Percentiles rank a stretch among this genome's conserved stretches.
Evolutionary conservation across 2,888 invertebrate genomes (phyloP).

Genomic region (Neoscelio sp.): DNA sequence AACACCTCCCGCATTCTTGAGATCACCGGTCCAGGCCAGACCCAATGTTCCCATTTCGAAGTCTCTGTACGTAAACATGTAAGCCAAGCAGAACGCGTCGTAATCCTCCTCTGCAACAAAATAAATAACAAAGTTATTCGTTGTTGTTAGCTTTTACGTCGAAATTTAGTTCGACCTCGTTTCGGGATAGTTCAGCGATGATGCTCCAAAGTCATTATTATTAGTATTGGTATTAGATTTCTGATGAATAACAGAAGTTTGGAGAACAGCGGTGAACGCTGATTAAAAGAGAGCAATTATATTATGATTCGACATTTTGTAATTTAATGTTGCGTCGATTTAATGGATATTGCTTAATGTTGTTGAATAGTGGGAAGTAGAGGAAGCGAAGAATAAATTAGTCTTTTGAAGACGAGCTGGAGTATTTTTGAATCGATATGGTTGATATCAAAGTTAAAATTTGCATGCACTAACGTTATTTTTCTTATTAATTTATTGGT

Average conservation of each 20-base stretch:
- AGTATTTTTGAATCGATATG: background rate
- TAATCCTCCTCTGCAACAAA: slow-evolving; percentile 94
- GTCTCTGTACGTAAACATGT: slow-evolving; percentile 99
- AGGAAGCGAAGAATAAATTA: background rate
- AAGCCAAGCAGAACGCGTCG: slow-evolving; percentile 98
- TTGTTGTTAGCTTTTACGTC: slow-evolving; percentile 26
- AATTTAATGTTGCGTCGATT: background rate
- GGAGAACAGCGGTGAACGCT: background rate
- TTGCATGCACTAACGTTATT: background rate
- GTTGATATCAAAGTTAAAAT: background rate
- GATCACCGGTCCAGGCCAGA: slow-evolving; percentile 98
- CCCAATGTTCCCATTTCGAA: slow-evolving; percentile 98
- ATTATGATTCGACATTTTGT: background rate
- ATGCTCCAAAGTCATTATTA: slow-evolving; percentile 28
- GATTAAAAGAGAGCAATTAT: no score
- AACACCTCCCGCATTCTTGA: slow-evolving; percentile 98
- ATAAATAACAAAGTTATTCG: slow-evolving; percentile 60
- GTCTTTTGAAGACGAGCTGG: no score
- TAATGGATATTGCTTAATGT: background rate
- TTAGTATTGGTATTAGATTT: slow-evolving; percentile 23
- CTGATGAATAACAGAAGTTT: background rate
- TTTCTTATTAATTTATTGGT: no score
- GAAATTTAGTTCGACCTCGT: slow-evolving; percentile 36
- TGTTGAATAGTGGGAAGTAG: background rate
- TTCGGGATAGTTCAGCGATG: background rate